phyloP scores from a whole-genome alignment of 1,140 invertebrate species.

The Colletes gigas region DNA sequence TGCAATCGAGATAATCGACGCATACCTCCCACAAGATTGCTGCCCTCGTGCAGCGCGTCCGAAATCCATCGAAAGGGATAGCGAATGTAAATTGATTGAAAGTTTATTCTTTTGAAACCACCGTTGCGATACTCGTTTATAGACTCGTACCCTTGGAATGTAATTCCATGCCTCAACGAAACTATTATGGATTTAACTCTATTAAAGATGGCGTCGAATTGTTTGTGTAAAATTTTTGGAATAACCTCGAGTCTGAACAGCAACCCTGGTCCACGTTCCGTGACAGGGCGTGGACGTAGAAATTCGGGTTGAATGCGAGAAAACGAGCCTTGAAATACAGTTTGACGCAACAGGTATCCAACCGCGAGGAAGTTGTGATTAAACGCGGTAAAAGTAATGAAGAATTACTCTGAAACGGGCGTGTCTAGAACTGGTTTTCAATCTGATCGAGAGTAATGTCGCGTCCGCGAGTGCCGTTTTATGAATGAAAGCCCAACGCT shows the following conservation, averaged over 20 bases:
- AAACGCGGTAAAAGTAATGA: conserved; percentile 40
- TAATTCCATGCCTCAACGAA: background rate
- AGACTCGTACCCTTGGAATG: too few relatives aligned
- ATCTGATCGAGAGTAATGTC: conserved; percentile 46
- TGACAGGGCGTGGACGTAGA: conserved; percentile 39
- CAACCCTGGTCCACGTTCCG: background rate
- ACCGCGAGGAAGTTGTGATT: conserved; percentile 39
- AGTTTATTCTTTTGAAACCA: background rate
- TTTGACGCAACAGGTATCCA: conserved; percentile 44
- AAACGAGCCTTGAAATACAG: conserved; percentile 62
- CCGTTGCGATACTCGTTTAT: background rate
- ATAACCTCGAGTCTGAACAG: background rate
- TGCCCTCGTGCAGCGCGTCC: background rate
- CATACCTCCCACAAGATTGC: conserved; percentile 35
- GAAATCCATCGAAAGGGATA: background rate
- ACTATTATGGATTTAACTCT: background rate
- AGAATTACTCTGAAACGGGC: conserved; percentile 59
- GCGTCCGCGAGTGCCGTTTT: conserved; percentile 40
- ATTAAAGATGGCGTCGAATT: background rate
- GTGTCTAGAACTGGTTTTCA: conserved; percentile 63
- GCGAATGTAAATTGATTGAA: conserved; percentile 18
- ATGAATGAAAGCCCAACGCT: conserved; percentile 38
- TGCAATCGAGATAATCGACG: conserved; percentile 41
- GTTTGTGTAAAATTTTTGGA: conserved; percentile 23
- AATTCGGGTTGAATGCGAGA: conserved; percentile 50